Evolutionary conservation across 2,888 invertebrate genomes (phyloP), one percentile per base, ranked within the genome.

Genomic region (Amblyjoppa fuscipennis): DNA sequence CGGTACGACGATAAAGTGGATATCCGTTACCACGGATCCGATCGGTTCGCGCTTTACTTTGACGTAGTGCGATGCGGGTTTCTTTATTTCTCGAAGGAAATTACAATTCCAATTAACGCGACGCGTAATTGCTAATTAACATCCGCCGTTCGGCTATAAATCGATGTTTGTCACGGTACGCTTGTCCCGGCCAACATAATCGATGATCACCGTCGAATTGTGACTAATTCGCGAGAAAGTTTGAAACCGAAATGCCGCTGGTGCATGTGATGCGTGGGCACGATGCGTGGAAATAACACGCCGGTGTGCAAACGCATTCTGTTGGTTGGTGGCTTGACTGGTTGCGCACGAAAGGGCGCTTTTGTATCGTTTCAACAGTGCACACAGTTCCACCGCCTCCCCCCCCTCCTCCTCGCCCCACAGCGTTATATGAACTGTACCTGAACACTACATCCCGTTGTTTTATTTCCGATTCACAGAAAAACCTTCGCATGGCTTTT

Each of bases 401-500:
- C 16, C 13, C 64, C 20, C 11, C 0, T 3, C 20, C 20, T 20
- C 20, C 20, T 20, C 20, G 20, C 41, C 7, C 41, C 1, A 61
- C 25, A 31, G 41, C n/a, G 7, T 16, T 49, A n/a, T 13, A 20
- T 61, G 28, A 31, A 78, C 69, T 56, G 38, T 68, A 45, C 66
- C 31, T 9, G 68, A 41, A 53, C 38, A 20, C 69, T 13, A 51
- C n/a, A 11, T 45, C 61, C n/a, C 16, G 74, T 71, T 59, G 64
- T 74, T 79, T 75, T 75, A 75, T 86, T 87, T 80, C 77, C 77
- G 80, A 84, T 81, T 85, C 85, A n/a, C 78, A 75, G 79, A 82
- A 85, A 87, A 78, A 77, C 73, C 73, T 84, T 78, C 85, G 86
- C 86, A 87, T 88, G 87, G 85, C 89, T 87, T 90, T 86, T 88